Evolutionary conservation across 1,140 invertebrate species (phyloP), one percentile per base, ranked within the genome.

Genomic region (Palaemon carinicauda): DNA sequence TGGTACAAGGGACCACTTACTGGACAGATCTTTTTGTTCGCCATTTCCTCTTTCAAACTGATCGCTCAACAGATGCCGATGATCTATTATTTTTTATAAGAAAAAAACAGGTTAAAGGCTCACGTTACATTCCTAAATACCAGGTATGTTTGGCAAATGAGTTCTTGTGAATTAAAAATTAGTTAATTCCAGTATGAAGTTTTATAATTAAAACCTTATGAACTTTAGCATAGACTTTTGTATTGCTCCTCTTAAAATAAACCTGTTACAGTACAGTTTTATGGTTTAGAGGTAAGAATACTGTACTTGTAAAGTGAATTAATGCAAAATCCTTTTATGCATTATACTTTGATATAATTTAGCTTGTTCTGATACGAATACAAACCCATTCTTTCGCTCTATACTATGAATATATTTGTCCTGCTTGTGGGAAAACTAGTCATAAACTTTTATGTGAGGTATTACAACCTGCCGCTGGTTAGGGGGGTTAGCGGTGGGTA

Each of bases 11-110:
- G 60, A 97, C 96, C 69, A 97, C 96, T 1, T 98, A 98, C 92
- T 99, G 97, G 97, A 98, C 97, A 50, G 96, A 98, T 92, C 93
- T 99, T 80, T 99, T 99, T 92, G 96, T 98, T 65, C 93, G 96
- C 9, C 96, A 98, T 93, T 99, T 99, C 91, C 92, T 98, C 12
- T 97, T 97, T 91, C 96, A 97, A 93, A 93, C 94, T 75, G 95
- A 96, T 90, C 94, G 94, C 89, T 94, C 95, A 60, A 97, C 96
- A 86, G 96, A 97, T 91, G 95, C 96, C 90, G 98, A 99, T 92
- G 98, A 99, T 91, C 94, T 99, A 90, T 92, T 99, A 73, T 99
- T 99, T 92, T 99, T 98, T 92, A 97, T 99, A 27, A 93, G 97
- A 79, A 98, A 98, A 91, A 96, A 96, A 90, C 96, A 96, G 91